Evolutionary conservation across 2,797 vertebrate genomes (phyloP).

Genomic region (Lycodopsis pacificus): DNA sequence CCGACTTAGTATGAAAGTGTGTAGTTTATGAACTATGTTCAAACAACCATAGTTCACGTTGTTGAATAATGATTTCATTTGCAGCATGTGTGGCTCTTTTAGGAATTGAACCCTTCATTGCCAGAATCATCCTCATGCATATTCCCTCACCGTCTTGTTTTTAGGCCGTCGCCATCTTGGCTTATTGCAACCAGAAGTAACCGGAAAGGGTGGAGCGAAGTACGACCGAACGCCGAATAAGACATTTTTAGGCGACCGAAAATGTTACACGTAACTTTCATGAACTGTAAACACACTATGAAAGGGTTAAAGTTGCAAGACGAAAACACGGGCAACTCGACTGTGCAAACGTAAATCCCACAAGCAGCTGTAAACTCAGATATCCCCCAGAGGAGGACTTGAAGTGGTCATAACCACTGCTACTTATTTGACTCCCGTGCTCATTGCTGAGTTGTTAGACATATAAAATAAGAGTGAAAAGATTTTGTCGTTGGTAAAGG

Average conservation of each 20-base stretch:
- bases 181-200: too few relatives aligned
- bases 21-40: conserved; percentile 2
- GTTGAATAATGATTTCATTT: conserved; percentile 25
- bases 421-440: conserved; percentile 53
- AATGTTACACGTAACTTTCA: too few relatives aligned
- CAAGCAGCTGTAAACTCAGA: conserved; percentile 53
- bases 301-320: too few relatives aligned
- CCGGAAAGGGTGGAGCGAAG: too few relatives aligned
- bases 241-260: too few relatives aligned
- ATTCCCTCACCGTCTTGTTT: not conserved
- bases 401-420: conserved; percentile 43
- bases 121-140: conserved; percentile 22
- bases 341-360: conserved; percentile 27
- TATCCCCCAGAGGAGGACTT: conserved; percentile 49
- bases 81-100: conserved; percentile 9
- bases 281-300: too few relatives aligned
- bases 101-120: conserved; percentile 16
- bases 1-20: not conserved
- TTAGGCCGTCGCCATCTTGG: too few relatives aligned
- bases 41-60: conserved; percentile 12
- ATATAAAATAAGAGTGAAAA: conserved; percentile 49
- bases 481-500: conserved; percentile 41
- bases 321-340: too few relatives aligned
- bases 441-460: conserved; percentile 51
- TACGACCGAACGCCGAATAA: too few relatives aligned